These are phyloP conservation scores for Rhodeus uyekii DNA, from an alignment of 2,797 vertebrate genomes.

Conservation along the genomic window DNA sequence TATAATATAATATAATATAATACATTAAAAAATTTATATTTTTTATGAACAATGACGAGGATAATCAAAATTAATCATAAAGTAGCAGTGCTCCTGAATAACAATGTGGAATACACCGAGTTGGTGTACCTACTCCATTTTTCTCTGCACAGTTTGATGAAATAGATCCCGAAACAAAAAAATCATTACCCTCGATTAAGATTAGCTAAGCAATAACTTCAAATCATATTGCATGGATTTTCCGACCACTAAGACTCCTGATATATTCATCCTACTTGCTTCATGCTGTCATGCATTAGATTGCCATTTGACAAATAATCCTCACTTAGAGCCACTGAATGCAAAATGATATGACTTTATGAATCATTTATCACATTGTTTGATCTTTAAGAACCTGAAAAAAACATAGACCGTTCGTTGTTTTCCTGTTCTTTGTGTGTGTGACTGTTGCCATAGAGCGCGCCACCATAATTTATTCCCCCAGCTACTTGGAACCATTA, in stretches of 20 bases:
- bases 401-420: conserved; percentile 68
- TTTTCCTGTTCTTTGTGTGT: conserved; percentile 57
- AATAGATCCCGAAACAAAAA: conserved; percentile 19
- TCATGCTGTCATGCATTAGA: conserved; percentile 73
- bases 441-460: conserved; percentile 74
- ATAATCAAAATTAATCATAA: background rate
- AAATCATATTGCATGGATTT: conserved; percentile 63
- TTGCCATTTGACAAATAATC: conserved; percentile 77
- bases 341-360: conserved; percentile 71
- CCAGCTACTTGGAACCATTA: conserved; percentile 83
- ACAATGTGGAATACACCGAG: background rate
- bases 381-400: conserved; percentile 72
- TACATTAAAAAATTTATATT: background rate
- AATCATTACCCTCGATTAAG: conserved; percentile 56
- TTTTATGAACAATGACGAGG: background rate
- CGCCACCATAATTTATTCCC: conserved; percentile 82
- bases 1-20: background rate
- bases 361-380: conserved; percentile 78
- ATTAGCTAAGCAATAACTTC: conserved; percentile 64
- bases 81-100: background rate
- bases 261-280: conserved; percentile 50
- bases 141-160: conserved; percentile 4
- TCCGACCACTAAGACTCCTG: conserved; percentile 62
- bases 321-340: conserved; percentile 63
- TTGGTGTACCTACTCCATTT: conserved; percentile 38